phyloP scores from a whole-genome alignment of 2,113 vertebrate species.

The Archilochus colubris region DNA sequence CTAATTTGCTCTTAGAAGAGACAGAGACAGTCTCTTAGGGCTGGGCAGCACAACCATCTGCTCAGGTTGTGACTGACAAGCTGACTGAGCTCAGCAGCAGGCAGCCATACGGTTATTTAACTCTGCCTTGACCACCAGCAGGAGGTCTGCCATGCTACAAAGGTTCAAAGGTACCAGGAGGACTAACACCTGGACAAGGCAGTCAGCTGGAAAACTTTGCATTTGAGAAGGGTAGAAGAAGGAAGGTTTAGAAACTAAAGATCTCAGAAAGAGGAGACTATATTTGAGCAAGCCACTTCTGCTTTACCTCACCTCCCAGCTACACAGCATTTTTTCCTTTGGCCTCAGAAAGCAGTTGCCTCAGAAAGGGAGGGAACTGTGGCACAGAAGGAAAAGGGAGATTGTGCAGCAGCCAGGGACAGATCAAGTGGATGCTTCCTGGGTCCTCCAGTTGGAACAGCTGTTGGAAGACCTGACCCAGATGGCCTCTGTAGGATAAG shows the following conservation, averaged over 20 bases:
- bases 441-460: background rate
- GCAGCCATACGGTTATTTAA: background rate
- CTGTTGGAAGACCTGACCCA: background rate
- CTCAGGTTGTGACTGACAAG: background rate
- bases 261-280: background rate
- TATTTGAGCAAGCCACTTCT: background rate
- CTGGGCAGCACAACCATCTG: constrained; percentile 56
- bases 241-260: background rate
- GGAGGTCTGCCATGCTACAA: background rate
- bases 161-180: constrained; percentile 8
- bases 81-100: constrained; percentile 18
- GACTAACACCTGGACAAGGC: constrained; percentile 18
- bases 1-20: constrained; percentile 24
- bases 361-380: rapidly evolving
- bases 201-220: constrained; percentile 4
- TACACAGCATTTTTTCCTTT: rapidly evolving
- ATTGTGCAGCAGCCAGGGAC: background rate
- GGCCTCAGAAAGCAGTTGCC: background rate
- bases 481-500: background rate
- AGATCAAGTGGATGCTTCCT: background rate
- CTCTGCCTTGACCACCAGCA: background rate
- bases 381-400: background rate
- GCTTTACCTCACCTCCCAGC: background rate
- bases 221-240: background rate
- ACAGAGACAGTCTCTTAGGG: background rate